Percentiles rank a stretch among this genome's conserved stretches.
Conservation (phyloP, 1,140 invertebrate species). For the Lycorma delicatula region DNA sequence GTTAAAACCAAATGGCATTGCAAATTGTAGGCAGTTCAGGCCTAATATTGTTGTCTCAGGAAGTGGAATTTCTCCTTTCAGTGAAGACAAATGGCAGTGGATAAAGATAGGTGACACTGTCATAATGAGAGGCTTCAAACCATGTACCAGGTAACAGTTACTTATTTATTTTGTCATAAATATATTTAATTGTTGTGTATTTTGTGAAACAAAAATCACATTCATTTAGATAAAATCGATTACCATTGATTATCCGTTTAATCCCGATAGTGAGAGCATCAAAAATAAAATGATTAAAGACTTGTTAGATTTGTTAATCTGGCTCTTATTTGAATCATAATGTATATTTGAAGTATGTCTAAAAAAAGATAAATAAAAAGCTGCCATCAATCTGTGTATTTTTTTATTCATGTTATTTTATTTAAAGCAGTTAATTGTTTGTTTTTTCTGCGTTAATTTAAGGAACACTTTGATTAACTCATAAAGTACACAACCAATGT, state of each 20-base stretch:
- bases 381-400: no score
- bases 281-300: background rate
- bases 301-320: background rate
- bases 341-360: no score
- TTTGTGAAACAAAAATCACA: background rate
- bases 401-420: no score
- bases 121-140: constrained; percentile 37
- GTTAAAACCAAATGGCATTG: constrained; percentile 23
- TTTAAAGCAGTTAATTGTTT: no score
- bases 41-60: constrained; percentile 40
- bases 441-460: no score
- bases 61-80: constrained; percentile 34
- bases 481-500: no score
- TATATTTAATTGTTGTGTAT: background rate
- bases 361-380: no score
- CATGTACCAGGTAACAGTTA: constrained; percentile 28
- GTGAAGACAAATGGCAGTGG: constrained; percentile 42
- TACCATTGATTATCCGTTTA: background rate
- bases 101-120: constrained; percentile 37
- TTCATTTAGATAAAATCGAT: background rate
- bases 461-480: no score
- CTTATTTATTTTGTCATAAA: background rate
- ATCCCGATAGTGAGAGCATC: background rate
- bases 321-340: background rate
- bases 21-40: constrained; percentile 39